A percentile compares a stretch with the other conserved stretches of the same genome.
phyloP scores from a whole-genome alignment of 2,113 vertebrate genomes.

The Spermophilus dauricus region DNA sequence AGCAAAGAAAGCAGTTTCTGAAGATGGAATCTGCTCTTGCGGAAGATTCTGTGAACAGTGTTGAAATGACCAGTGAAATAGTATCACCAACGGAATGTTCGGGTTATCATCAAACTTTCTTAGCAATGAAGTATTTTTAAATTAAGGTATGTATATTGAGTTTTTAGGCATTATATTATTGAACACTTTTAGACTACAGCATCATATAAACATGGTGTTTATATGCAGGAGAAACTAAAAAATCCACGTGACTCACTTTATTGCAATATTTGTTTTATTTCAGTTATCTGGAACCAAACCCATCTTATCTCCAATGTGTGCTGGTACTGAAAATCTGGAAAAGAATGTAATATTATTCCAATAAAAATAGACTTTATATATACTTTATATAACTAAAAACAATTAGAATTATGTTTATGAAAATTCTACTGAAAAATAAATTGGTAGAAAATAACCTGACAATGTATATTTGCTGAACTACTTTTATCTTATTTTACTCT shows the following conservation, averaged over 20 bases:
- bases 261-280: neutral
- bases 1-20: neutral
- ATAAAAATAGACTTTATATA: neutral
- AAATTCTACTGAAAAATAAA: neutral
- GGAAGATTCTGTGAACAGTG: neutral
- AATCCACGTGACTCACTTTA: neutral
- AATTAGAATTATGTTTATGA: slow-evolving; percentile 16
- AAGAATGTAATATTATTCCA: neutral
- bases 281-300: neutral
- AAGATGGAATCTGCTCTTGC: neutral
- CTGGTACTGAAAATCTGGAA: neutral
- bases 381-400: neutral
- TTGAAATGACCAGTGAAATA: neutral
- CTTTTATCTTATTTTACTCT: neutral
- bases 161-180: neutral
- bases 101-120: neutral
- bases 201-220: neutral
- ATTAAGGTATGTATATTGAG: neutral
- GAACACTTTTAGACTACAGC: neutral
- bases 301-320: neutral
- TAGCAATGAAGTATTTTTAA: neutral
- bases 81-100: neutral
- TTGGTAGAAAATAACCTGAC: neutral
- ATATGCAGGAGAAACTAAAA: neutral
- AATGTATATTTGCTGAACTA: neutral